Evolutionary conservation across 2,888 invertebrate species (phyloP).

Genomic region (Exocentrus adspersus): DNA sequence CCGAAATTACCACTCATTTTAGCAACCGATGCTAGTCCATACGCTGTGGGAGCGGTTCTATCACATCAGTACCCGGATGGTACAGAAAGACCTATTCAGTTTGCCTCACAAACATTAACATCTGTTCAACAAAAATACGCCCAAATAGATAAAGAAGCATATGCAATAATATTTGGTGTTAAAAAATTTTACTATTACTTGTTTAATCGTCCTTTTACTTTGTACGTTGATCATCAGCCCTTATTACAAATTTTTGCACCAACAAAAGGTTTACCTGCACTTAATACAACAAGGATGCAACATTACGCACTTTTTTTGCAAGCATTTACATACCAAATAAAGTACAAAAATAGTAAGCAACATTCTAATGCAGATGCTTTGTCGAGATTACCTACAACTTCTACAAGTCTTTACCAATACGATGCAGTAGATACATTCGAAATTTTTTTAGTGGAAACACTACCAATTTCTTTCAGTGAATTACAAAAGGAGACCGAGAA

Average conservation of each 20-base stretch:
- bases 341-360: background rate
- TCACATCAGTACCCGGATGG: slow-evolving; percentile 9
- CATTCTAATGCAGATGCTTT: no score
- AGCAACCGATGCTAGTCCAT: slow-evolving; percentile 15
- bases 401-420: no score
- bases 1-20: slow-evolving; percentile 26
- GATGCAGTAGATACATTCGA: no score
- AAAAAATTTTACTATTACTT: slow-evolving; percentile 8
- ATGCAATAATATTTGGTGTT: background rate
- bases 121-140: slow-evolving; percentile 9
- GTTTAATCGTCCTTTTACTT: background rate
- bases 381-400: no score
- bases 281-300: background rate
- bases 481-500: no score
- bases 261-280: background rate
- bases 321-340: background rate
- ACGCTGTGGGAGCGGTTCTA: slow-evolving; percentile 18
- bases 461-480: no score
- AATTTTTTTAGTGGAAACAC: no score
- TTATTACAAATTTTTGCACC: background rate
- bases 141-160: slow-evolving; percentile 4
- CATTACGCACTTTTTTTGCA: no score
- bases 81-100: slow-evolving; percentile 18
- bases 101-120: slow-evolving; percentile 23
- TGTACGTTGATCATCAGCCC: background rate